phyloP scores from a whole-genome alignment of 2,888 invertebrate species.

The Agrochola lychnidis region DNA sequence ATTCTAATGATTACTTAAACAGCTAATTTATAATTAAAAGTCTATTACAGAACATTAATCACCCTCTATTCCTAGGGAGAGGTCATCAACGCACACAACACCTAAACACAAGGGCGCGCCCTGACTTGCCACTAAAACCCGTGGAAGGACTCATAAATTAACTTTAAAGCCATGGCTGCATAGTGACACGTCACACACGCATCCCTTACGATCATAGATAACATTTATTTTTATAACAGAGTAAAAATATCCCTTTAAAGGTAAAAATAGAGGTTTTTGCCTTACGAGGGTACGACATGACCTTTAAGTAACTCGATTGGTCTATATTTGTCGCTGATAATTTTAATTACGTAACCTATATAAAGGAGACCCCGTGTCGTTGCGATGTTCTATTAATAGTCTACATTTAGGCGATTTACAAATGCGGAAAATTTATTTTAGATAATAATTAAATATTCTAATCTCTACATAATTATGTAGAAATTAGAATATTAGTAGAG shows the following conservation, averaged over 20 bases:
- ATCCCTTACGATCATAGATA: slow-evolving; percentile 40
- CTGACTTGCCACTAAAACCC: slow-evolving; percentile 43
- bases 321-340: slow-evolving; percentile 21
- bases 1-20: neutral
- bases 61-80: slow-evolving; percentile 6
- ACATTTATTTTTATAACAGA: slow-evolving; percentile 17
- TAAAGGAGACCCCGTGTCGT: neutral
- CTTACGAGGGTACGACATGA: slow-evolving; percentile 13
- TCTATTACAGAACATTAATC: neutral
- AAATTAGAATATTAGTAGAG: neutral
- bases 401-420: too few relatives aligned
- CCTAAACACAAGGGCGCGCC: slow-evolving; percentile 29
- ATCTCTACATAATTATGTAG: too few relatives aligned
- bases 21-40: slow-evolving; percentile 16
- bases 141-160: slow-evolving; percentile 47
- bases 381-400: slow-evolving; percentile 5
- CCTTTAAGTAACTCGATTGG: slow-evolving; percentile 30
- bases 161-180: slow-evolving; percentile 47
- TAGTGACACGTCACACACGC: slow-evolving; percentile 42
- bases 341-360: slow-evolving; percentile 27
- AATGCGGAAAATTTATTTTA: too few relatives aligned
- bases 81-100: slow-evolving; percentile 7
- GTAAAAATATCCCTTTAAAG: slow-evolving; percentile 29
- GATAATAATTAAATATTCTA: too few relatives aligned
- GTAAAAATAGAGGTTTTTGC: slow-evolving; percentile 27